Evolutionary conservation across 2,888 invertebrate species (phyloP).

Genomic region (Xanthorhoe spadicearia): DNA sequence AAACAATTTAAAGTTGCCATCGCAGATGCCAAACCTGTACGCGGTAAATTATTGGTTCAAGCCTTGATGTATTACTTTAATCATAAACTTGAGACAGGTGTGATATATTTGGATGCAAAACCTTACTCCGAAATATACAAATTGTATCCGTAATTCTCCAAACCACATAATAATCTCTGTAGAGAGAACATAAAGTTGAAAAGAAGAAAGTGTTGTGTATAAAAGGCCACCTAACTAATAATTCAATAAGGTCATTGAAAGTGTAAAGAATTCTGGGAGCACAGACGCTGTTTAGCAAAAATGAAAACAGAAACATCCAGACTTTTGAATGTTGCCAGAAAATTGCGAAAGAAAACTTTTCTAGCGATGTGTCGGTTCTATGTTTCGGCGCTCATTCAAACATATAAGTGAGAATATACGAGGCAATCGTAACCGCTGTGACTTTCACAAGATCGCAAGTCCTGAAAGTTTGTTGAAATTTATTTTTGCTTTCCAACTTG

Average conservation of each 20-base stretch:
- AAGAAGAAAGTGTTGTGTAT: no score
- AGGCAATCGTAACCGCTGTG: neutral
- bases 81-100: constrained; percentile 18
- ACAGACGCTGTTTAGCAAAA: neutral
- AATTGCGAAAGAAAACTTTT: constrained; percentile 3
- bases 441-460: neutral
- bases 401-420: neutral
- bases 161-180: no score
- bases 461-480: no score
- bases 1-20: constrained; percentile 3
- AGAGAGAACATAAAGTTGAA: no score
- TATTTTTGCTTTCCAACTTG: no score
- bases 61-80: constrained; percentile 19
- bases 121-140: neutral
- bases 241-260: no score
- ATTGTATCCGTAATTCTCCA: no score
- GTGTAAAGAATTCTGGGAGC: no score
- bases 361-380: constrained; percentile 3
- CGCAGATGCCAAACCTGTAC: neutral
- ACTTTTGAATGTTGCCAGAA: constrained; percentile 10
- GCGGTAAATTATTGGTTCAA: constrained; percentile 12
- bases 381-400: neutral
- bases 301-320: constrained; percentile 4
- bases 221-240: no score
- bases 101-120: neutral